Conservation (phyloP, 2,888 invertebrate species). For the Lordiphosa fenestrarum region DNA sequence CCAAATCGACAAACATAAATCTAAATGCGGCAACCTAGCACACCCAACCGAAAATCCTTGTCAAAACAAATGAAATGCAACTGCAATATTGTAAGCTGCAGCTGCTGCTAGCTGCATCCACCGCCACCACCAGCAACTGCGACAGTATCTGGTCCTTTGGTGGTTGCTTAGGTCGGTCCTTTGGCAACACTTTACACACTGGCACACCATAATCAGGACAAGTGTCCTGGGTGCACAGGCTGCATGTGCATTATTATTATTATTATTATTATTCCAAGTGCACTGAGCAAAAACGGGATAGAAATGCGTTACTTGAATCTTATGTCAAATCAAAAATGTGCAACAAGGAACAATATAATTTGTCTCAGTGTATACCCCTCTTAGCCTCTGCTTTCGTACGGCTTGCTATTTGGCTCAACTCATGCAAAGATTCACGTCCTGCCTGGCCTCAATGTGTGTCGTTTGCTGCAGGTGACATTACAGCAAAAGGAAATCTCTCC, state of each 20-base stretch:
- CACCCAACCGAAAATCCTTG: constrained; percentile 31
- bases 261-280: constrained; percentile 63
- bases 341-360: not conserved
- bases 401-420: constrained; percentile 5
- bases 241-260: constrained; percentile 50
- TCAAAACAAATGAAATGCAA: constrained; percentile 56
- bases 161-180: constrained; percentile 36
- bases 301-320: not conserved
- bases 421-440: constrained; percentile 17
- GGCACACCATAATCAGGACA: constrained; percentile 68
- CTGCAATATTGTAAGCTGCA: constrained; percentile 40
- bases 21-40: constrained; percentile 41
- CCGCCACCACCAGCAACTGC: constrained; percentile 21
- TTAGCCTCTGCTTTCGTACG: not conserved
- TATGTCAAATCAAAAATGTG: not conserved
- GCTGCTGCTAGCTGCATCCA: constrained; percentile 17
- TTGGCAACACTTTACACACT: constrained; percentile 37
- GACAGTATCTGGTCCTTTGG: constrained; percentile 31
- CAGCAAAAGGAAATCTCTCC: constrained; percentile 9
- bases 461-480: constrained; percentile 54
- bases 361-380: constrained; percentile 10
- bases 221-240: constrained; percentile 63
- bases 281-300: constrained; percentile 12
- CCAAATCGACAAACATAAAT: constrained; percentile 50
- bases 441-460: constrained; percentile 46